These are phyloP conservation scores for Ctenopoma multispine DNA, from an alignment of 2,797 vertebrate genomes.

Conservation along the genomic window DNA sequence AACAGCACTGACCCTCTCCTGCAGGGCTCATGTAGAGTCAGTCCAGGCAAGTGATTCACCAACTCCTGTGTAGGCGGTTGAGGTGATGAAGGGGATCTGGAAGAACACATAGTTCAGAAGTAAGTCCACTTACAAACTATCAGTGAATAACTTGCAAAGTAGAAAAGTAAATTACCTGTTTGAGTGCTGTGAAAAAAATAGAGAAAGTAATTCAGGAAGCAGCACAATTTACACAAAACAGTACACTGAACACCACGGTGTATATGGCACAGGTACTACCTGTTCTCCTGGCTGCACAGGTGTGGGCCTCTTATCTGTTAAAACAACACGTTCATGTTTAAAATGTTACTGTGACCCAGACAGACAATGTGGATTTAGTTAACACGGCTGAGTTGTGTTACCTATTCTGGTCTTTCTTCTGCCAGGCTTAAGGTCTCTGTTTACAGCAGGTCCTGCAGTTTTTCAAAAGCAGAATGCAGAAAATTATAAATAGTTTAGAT, in stretches of 20 bases:
- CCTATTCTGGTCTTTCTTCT: conserved; percentile 59
- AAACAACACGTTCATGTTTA: conserved; percentile 12
- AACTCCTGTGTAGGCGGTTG: conserved; percentile 19
- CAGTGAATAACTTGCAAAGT: neutral
- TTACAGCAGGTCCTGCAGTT: conserved; percentile 74
- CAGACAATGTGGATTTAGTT: neutral
- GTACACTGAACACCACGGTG: neutral
- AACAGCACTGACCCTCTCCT: conserved; percentile 57
- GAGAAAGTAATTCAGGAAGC: conserved; percentile 26
- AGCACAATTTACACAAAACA: conserved; percentile 3
- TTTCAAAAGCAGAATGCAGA: conserved; percentile 27
- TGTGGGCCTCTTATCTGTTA: conserved; percentile 49
- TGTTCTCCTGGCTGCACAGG: conserved; percentile 19
- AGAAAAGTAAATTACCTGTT: conserved; percentile 64
- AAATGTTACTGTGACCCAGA: neutral
- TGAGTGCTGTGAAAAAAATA: conserved; percentile 45
- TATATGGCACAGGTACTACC: conserved; percentile 42
- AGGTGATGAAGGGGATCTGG: conserved; percentile 45
- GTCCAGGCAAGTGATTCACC: conserved; percentile 10
- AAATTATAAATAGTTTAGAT: neutral
- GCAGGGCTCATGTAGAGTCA: conserved; percentile 15
- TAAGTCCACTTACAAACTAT: neutral
- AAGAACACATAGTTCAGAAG: conserved; percentile 7
- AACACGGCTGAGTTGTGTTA: conserved; percentile 33
- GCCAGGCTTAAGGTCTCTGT: conserved; percentile 81